Conservation (phyloP, 2,113 vertebrate species). For the Mormyrus iriodes region DNA sequence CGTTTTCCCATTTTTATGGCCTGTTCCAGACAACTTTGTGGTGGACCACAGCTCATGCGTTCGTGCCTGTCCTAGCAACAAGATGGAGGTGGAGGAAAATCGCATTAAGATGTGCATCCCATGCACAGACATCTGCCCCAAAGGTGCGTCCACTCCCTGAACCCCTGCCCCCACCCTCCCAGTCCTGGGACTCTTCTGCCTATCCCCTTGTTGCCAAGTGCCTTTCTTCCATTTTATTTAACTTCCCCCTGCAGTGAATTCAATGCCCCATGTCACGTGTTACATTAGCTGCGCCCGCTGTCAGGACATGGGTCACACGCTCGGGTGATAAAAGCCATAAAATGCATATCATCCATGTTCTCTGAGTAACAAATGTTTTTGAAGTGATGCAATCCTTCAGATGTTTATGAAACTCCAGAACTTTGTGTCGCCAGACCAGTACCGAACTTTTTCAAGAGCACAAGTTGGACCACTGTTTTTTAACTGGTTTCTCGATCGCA, state of each 20-base stretch:
- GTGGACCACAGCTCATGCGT: conserved; percentile 97
- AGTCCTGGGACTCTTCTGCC: background rate
- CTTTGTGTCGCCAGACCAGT: background rate
- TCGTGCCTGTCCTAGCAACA: conserved; percentile 90
- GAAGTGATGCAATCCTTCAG: background rate
- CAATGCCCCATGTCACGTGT: background rate
- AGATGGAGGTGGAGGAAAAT: conserved; percentile 97
- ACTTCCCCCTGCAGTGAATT: background rate
- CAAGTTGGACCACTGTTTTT: background rate
- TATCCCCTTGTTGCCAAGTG: background rate
- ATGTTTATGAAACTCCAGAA: background rate
- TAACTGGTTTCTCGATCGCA: background rate
- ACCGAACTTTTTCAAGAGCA: background rate
- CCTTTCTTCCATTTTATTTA: background rate
- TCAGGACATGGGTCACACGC: background rate
- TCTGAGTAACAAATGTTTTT: background rate
- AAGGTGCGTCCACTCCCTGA: conserved; percentile 63
- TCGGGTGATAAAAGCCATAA: background rate
- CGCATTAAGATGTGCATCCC: conserved; percentile 94
- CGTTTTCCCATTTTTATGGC: background rate
- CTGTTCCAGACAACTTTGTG: conserved; percentile 86
- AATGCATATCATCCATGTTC: background rate
- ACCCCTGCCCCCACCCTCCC: too few species aligned
- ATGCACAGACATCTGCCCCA: conserved; percentile 95
- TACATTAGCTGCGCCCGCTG: background rate